These are phyloP conservation scores for Syrrhaptes paradoxus DNA, from an alignment of 2,113 vertebrate genomes.

Conservation along the genomic window DNA sequence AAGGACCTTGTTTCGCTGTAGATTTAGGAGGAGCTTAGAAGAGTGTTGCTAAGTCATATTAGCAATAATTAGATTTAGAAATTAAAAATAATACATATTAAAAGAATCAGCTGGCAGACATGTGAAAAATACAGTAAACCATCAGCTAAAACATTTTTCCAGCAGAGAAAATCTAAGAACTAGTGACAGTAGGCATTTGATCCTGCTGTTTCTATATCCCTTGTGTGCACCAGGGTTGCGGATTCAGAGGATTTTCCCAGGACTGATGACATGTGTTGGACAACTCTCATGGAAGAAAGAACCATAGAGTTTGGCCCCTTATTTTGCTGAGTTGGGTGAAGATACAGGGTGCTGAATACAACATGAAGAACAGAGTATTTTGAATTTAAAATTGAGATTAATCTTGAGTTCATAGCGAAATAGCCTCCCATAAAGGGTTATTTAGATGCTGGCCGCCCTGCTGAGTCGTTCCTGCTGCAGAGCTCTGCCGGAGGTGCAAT, in stretches of 20 bases:
- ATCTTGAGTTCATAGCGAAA: not conserved
- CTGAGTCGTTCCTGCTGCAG: not conserved
- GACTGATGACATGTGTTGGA: not conserved
- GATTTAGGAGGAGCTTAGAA: not conserved
- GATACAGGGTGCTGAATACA: not conserved
- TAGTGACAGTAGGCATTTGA: not conserved
- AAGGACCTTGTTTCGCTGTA: not conserved
- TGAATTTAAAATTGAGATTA: not conserved
- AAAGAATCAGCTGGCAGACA: not conserved
- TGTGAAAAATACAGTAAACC: not conserved
- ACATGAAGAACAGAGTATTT: not conserved
- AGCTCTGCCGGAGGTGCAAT: not conserved
- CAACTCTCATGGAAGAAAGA: not conserved
- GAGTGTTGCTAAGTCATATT: not conserved
- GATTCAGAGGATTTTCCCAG: not conserved
- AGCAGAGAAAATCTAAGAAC: not conserved
- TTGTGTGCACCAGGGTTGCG: accelerated
- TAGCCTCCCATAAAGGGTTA: not conserved
- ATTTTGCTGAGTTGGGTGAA: not conserved
- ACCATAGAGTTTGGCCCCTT: not conserved
- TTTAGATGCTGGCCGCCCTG: not conserved
- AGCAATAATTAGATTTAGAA: not conserved
- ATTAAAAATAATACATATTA: not conserved
- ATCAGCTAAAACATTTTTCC: not conserved
- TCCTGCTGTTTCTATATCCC: not conserved